Percentiles rank a stretch among this genome's conserved stretches.
These are phyloP conservation scores for Oscheius onirici DNA, from an alignment of 2,888 invertebrate species.

Conservation along the genomic window DNA sequence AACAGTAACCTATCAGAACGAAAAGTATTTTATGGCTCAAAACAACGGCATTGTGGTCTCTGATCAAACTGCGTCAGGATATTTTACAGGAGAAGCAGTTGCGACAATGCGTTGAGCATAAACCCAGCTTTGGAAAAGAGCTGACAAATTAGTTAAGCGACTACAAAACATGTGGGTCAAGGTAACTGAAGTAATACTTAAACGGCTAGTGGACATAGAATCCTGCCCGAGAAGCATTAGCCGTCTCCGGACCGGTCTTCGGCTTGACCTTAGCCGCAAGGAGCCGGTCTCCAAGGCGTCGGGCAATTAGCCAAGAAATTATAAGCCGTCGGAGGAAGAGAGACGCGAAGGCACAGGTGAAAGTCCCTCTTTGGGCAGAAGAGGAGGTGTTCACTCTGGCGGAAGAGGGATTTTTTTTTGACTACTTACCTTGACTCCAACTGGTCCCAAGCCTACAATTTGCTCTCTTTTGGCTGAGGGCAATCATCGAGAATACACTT, in stretches of 20 bases:
- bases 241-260: slow-evolving; percentile 18
- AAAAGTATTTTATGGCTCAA: too few relatives aligned
- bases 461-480: too few relatives aligned
- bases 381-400: neutral
- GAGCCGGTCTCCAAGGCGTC: slow-evolving; percentile 24
- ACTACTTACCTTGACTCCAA: neutral
- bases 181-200: neutral
- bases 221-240: neutral
- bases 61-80: too few relatives aligned
- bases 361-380: neutral
- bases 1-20: too few relatives aligned
- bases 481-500: too few relatives aligned
- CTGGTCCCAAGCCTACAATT: neutral
- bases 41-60: too few relatives aligned
- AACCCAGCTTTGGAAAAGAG: too few relatives aligned
- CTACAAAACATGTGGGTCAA: neutral
- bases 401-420: neutral
- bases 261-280: slow-evolving; percentile 30
- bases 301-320: slow-evolving; percentile 31
- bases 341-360: neutral
- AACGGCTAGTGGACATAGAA: slow-evolving; percentile 1
- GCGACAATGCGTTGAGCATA: too few relatives aligned
- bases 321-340: slow-evolving; percentile 24
- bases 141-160: neutral
- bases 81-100: neutral